phyloP scores from a whole-genome alignment of 2,888 invertebrate species.

The Spatulosminthurus flaviceps region DNA sequence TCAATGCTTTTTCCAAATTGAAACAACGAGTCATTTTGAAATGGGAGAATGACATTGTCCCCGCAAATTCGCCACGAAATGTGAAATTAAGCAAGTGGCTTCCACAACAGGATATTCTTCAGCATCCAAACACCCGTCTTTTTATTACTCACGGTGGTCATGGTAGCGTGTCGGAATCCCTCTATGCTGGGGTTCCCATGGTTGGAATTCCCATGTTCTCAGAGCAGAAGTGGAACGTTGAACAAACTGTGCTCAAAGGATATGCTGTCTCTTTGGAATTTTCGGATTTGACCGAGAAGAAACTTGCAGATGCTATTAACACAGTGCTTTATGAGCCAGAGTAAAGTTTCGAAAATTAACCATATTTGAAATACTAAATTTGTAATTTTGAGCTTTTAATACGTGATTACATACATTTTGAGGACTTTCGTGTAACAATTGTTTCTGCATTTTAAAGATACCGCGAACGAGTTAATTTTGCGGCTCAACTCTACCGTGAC shows the following conservation, averaged over 20 bases:
- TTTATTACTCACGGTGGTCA: constrained; percentile 9
- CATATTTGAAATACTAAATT: background rate
- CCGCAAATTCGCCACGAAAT: background rate
- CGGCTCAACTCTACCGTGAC: background rate
- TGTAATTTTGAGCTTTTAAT: background rate
- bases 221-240: constrained; percentile 27
- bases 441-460: background rate
- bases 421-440: background rate
- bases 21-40: background rate
- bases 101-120: constrained; percentile 34
- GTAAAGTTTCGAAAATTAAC: background rate
- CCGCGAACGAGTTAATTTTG: background rate
- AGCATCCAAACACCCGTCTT: background rate
- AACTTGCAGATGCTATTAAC: background rate
- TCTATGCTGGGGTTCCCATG: constrained; percentile 2
- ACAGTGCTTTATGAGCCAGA: background rate
- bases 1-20: constrained; percentile 2
- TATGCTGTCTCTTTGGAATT: background rate
- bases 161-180: background rate
- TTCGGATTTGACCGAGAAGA: background rate
- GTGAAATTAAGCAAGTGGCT: background rate
- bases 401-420: background rate
- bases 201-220: constrained; percentile 34
- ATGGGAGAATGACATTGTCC: background rate
- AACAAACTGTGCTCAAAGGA: background rate